A percentile compares a stretch with the other conserved stretches of the same genome.
Conservation (phyloP, 1,140 invertebrate species). For the Platyura marginata region DNA sequence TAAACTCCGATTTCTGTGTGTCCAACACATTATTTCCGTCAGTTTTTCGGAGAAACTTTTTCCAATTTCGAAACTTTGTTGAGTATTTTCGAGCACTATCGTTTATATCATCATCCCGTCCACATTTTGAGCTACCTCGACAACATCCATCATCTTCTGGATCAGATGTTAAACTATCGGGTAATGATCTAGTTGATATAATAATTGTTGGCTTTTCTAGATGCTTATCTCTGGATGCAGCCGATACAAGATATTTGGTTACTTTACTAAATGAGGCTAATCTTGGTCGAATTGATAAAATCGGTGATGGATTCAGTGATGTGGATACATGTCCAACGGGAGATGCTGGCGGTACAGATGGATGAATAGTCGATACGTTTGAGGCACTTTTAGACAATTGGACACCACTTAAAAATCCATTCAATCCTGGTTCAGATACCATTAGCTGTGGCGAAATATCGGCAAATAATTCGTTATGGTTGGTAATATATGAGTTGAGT, state of each 20-base stretch:
- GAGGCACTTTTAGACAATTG: conserved; percentile 20
- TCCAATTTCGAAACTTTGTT: conserved; percentile 38
- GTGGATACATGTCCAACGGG: conserved; percentile 20
- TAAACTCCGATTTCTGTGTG: neutral
- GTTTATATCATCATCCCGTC: conserved; percentile 12
- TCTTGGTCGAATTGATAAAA: conserved; percentile 20
- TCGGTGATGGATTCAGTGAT: conserved; percentile 21
- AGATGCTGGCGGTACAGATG: conserved; percentile 20
- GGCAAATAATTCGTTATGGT: neutral
- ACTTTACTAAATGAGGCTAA: conserved; percentile 18
- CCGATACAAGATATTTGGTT: neutral
- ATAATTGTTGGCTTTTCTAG: conserved; percentile 27
- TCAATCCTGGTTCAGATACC: neutral
- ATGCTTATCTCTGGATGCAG: neutral
- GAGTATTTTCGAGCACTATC: conserved; percentile 28
- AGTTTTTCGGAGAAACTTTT: conserved; percentile 36
- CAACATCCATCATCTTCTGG: conserved; percentile 30
- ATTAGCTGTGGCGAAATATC: conserved; percentile 7
- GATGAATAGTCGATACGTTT: conserved; percentile 18
- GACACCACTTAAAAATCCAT: neutral
- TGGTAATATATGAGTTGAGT: conserved; percentile 12
- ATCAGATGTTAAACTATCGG: conserved; percentile 59
- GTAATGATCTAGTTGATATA: conserved; percentile 45
- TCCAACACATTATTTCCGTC: conserved; percentile 23
- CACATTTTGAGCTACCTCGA: conserved; percentile 13